These are phyloP conservation scores for Barypeithes pellucidus DNA, from an alignment of 2,888 invertebrate species.

Conservation along the genomic window DNA sequence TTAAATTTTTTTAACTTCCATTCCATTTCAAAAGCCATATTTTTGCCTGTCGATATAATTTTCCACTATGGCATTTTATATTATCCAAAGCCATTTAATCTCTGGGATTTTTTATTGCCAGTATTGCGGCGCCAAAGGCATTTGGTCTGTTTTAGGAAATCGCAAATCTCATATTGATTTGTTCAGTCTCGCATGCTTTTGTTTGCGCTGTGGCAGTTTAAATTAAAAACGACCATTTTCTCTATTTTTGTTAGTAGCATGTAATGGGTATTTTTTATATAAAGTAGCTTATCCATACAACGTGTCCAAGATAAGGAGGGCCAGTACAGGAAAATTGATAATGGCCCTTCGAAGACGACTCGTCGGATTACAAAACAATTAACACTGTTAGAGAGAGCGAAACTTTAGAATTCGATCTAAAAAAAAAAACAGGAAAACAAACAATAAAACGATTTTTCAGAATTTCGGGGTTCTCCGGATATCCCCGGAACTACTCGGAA, in stretches of 20 bases:
- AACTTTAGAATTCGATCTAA: no score
- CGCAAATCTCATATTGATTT: constrained; percentile 26
- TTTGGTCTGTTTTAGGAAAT: constrained; percentile 17
- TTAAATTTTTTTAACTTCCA: not conserved
- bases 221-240: not conserved
- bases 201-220: constrained; percentile 10
- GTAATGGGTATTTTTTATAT: no score
- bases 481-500: no score
- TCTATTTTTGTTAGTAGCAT: not conserved
- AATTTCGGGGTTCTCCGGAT: no score
- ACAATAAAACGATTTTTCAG: no score
- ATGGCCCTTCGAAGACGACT: no score
- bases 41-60: constrained; percentile 6
- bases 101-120: constrained; percentile 17
- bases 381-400: no score
- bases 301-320: no score
- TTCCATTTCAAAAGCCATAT: not conserved
- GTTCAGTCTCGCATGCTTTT: constrained; percentile 3
- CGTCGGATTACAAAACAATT: no score
- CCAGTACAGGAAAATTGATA: no score
- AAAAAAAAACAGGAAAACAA: no score
- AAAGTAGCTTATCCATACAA: no score
- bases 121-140: constrained; percentile 19
- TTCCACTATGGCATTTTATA: not conserved
- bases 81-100: not conserved